These are phyloP conservation scores for Eilema depressum DNA, from an alignment of 2,888 invertebrate species.

Conservation along the genomic window DNA sequence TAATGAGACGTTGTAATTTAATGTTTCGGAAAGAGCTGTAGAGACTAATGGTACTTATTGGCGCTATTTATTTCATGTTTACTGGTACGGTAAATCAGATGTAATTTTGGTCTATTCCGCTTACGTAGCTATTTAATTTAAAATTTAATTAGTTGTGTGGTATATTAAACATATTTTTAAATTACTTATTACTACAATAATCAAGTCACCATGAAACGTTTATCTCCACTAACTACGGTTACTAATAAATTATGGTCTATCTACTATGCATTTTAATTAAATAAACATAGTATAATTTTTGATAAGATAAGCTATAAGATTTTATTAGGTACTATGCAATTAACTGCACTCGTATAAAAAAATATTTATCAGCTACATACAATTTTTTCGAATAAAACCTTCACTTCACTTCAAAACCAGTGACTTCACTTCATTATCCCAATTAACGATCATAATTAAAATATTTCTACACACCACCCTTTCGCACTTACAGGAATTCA, in stretches of 20 bases:
- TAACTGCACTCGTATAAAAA: too few species aligned
- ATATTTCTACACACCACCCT: slow-evolving; percentile 35
- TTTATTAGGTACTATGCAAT: too few species aligned
- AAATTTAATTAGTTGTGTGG: background rate
- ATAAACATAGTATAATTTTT: background rate
- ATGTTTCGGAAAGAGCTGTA: slow-evolving; percentile 44
- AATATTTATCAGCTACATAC: too few species aligned
- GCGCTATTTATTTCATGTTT: slow-evolving; percentile 44
- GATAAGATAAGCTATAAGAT: too few species aligned
- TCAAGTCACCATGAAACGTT: background rate
- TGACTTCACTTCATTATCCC: slow-evolving; percentile 11
- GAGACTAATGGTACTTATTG: slow-evolving; percentile 43
- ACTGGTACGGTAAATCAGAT: slow-evolving; percentile 21
- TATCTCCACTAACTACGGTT: background rate
- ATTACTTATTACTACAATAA: background rate
- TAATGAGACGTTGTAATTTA: slow-evolving; percentile 47
- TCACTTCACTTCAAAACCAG: too few species aligned
- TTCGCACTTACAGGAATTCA: slow-evolving; percentile 18
- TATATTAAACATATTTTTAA: background rate
- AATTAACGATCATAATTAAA: slow-evolving; percentile 34
- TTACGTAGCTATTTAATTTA: background rate
- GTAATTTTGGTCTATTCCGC: background rate
- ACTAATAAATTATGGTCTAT: background rate
- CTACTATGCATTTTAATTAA: background rate
- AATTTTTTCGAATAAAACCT: too few species aligned